These are phyloP conservation scores for Panthera tigris DNA, from an alignment of 2,113 vertebrate species.

Conservation along the genomic window DNA sequence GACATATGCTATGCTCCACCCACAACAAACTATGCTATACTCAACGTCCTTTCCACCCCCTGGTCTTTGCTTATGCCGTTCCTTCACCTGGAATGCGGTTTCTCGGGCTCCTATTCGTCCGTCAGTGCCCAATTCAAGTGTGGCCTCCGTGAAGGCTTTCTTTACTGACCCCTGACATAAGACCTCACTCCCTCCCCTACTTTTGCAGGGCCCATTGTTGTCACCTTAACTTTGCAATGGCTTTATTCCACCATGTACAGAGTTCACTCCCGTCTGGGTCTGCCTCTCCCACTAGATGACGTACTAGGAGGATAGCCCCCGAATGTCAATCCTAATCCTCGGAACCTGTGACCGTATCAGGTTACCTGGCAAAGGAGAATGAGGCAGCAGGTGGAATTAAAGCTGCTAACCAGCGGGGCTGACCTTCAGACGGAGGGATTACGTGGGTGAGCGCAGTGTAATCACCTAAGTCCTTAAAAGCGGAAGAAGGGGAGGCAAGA, in stretches of 20 bases:
- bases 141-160: background rate
- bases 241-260: background rate
- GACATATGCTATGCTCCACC: accelerated
- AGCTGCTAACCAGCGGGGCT: background rate
- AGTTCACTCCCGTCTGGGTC: background rate
- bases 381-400: background rate
- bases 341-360: background rate
- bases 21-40: background rate
- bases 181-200: background rate
- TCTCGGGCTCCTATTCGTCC: background rate
- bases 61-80: background rate
- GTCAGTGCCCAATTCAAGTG: background rate
- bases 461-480: background rate
- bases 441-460: background rate
- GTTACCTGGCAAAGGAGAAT: background rate
- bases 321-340: background rate
- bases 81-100: background rate
- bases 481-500: background rate
- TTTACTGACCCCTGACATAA: background rate
- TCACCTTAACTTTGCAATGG: background rate
- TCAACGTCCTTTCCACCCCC: background rate
- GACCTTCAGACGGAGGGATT: background rate
- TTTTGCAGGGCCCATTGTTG: background rate
- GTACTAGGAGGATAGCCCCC: background rate
- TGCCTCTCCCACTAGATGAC: background rate